Percentiles rank a stretch among this genome's conserved stretches.
Conservation (phyloP, 92 coral and sea anemone genomes). For the Hydrozoanthus gracilis region DNA sequence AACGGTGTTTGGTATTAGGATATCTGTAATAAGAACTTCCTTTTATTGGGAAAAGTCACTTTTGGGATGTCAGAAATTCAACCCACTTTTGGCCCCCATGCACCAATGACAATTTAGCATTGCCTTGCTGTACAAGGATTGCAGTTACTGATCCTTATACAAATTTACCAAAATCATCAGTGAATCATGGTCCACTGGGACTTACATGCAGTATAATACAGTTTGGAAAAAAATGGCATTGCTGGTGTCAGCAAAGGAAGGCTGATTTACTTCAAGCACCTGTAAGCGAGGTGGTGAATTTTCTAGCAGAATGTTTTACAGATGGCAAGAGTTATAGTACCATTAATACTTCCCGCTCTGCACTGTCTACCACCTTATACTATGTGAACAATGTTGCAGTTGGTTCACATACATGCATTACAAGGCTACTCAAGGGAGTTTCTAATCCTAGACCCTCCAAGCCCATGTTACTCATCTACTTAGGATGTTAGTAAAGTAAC, state of each 20-base stretch:
- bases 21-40: too few species aligned
- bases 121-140: too few species aligned
- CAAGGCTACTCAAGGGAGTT: conserved; percentile 61
- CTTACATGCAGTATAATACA: conserved; percentile 68
- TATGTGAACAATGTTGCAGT: conserved; percentile 1
- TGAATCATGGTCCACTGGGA: conserved; percentile 70
- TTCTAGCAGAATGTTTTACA: conserved; percentile 55
- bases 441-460: conserved; percentile 43
- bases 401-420: conserved; percentile 61
- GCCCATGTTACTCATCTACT: conserved; percentile 60
- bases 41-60: too few species aligned
- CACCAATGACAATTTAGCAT: too few species aligned
- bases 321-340: conserved; percentile 64
- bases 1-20: too few species aligned
- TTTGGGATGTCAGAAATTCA: too few species aligned
- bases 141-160: too few species aligned
- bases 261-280: conserved; percentile 63
- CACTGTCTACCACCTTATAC: conserved; percentile 43
- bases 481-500: conserved; percentile 72
- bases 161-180: conserved; percentile 48
- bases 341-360: conserved; percentile 61
- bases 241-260: conserved; percentile 68
- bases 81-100: too few species aligned
- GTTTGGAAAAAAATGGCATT: conserved; percentile 68
- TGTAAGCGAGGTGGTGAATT: conserved; percentile 53